Evolutionary conservation across 2,113 vertebrate species (phyloP).

Genomic region (Catharus fuscescens): DNA sequence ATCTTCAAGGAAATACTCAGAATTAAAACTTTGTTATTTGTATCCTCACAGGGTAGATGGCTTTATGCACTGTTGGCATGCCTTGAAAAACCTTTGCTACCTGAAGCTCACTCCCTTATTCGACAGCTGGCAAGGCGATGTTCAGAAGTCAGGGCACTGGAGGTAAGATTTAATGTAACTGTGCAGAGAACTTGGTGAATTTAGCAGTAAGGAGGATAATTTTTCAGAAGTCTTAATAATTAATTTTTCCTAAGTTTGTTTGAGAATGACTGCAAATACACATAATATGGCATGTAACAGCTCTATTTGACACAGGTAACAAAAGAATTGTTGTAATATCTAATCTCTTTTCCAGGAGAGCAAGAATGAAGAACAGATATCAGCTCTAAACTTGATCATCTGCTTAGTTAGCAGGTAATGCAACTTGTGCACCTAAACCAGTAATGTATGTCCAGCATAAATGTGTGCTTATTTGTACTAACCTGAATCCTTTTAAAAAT

Average conservation of each 20-base stretch:
- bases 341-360: constrained; percentile 76
- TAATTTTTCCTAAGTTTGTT: neutral
- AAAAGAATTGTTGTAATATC: neutral
- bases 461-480: neutral
- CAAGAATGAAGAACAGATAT: constrained; percentile 87
- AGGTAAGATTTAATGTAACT: constrained; percentile 77
- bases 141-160: constrained; percentile 85
- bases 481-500: neutral
- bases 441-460: neutral
- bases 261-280: neutral
- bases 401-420: constrained; percentile 95
- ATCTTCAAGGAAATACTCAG: neutral
- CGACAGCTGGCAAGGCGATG: constrained; percentile 93
- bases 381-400: constrained; percentile 93
- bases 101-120: constrained; percentile 95
- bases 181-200: neutral
- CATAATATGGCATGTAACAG: neutral
- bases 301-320: neutral
- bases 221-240: neutral
- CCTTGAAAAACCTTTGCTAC: constrained; percentile 94
- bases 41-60: constrained; percentile 87
- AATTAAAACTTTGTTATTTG: neutral
- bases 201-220: neutral
- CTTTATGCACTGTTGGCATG: constrained; percentile 91
- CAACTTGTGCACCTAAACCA: neutral